Percentiles rank a stretch among this genome's conserved stretches.
Evolutionary conservation across 2,888 invertebrate genomes (phyloP).

Genomic region (Holacanthella duospinosa): DNA sequence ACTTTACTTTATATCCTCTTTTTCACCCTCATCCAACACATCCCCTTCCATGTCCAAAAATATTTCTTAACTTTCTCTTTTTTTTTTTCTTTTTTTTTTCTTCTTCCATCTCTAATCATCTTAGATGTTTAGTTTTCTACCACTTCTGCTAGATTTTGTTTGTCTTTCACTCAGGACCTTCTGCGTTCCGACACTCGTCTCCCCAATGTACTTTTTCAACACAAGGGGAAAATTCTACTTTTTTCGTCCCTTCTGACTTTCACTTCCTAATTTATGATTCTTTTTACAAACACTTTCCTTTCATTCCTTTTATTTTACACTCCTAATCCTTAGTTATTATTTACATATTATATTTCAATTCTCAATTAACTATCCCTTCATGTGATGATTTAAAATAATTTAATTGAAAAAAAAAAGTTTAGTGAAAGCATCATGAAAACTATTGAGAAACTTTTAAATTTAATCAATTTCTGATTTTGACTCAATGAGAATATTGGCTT

Average conservation of each 20-base stretch:
- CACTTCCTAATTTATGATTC: not conserved
- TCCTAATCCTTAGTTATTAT: no score
- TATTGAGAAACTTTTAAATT: no score
- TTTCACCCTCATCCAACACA: not conserved
- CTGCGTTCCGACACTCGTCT: not conserved
- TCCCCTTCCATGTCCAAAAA: constrained; percentile 1
- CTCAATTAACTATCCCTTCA: no score
- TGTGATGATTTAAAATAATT: no score
- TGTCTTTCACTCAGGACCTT: constrained; percentile 22
- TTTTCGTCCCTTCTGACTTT: not conserved
- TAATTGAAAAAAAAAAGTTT: no score
- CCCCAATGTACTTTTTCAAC: no score
- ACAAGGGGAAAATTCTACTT: no score
- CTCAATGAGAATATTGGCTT: no score
- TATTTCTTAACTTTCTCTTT: constrained; percentile 1
- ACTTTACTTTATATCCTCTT: not conserved
- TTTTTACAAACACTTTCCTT: not conserved
- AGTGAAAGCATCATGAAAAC: no score
- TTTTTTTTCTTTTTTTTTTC: constrained; percentile 9
- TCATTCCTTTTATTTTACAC: not conserved
- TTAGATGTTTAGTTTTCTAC: constrained; percentile 37
- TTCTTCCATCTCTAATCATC: constrained; percentile 39
- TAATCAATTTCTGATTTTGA: no score
- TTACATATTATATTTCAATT: no score
- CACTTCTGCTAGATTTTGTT: constrained; percentile 15